phyloP scores from a whole-genome alignment of 2,113 vertebrate species.

The Neolamprologus caudopunctatus region DNA sequence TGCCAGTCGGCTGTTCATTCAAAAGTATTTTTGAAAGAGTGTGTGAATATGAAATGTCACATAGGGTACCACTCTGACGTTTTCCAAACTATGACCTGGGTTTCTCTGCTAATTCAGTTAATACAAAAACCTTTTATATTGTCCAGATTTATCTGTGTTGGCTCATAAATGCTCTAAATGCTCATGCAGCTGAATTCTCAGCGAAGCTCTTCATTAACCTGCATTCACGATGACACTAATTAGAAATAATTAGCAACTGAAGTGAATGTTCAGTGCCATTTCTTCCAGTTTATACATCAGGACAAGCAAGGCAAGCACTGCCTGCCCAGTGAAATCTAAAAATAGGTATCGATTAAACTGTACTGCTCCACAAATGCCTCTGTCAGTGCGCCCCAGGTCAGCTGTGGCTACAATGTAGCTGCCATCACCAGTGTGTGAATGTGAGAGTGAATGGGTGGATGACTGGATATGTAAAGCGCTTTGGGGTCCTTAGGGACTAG shows the following conservation, averaged over 20 bases:
- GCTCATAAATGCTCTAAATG: not conserved
- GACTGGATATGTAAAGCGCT: no score
- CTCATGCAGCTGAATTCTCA: not conserved
- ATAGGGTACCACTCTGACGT: not conserved
- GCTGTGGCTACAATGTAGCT: no score
- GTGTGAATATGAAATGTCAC: not conserved
- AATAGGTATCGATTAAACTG: not conserved
- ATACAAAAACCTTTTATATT: not conserved
- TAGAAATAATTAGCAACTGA: not conserved
- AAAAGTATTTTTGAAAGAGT: not conserved
- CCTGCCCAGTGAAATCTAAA: not conserved
- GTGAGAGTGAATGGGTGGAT: fast-evolving
- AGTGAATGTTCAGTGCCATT: not conserved
- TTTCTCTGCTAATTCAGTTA: not conserved
- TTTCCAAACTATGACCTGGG: not conserved
- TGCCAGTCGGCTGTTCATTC: not conserved
- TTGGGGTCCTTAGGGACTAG: no score
- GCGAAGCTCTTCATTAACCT: not conserved
- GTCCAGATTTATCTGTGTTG: not conserved
- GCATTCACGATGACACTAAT: not conserved
- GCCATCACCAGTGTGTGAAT: no score
- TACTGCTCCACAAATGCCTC: not conserved
- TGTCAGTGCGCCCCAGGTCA: no score
- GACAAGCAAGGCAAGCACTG: not conserved
- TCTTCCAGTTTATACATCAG: not conserved